Evolutionary conservation across 2,888 invertebrate species (phyloP), one percentile per base, ranked within the genome.

Genomic region (Stenodera caucasica): DNA sequence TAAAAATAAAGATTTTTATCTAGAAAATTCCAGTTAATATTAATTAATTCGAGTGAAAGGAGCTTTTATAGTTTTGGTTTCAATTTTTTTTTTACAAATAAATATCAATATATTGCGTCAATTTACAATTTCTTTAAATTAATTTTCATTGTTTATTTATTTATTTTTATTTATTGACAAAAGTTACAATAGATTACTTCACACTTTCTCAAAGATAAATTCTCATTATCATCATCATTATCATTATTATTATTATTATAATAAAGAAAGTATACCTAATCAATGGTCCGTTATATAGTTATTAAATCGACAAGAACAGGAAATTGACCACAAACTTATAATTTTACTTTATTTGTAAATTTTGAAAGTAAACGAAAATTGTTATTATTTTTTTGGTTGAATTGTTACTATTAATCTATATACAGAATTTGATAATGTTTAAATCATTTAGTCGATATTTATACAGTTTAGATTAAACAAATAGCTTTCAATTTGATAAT

Each of bases 261-360:
- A 33, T 11, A 29, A 57, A 54, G 63, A 63, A 63, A 63, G 63
- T 63, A 59, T 57, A 57, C 40, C 60, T 55, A 63, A 60, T 63
- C 56, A 59, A 12, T 50, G 49, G 58, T 55, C 37, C 29, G 23
- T 58, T 49, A 49, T 37, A 63, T 59, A 59, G 57, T 18, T 45
- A 45, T 45, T 45, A 45, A 18, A 2, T 11, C 40, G 15, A 45
- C 11, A 45, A 2, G 37, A 51, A 60, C 57, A 58, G 57, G 40
- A 53, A 45, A 63, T 50, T 59, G 37, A 56, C 59, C 59, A 57
- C 58, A 57, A 49, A n/a, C 63, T 53, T 56, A 57, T 56, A 58
- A 63, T 59, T 62, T 45, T 49, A 53, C 35, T 53, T n/a, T 49
- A 14, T 12, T 45, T 15, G 30, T 58, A 49, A 11, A 11, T 52